These are phyloP conservation scores for Halichoerus grypus DNA, from an alignment of 2,113 vertebrate genomes.

Conservation along the genomic window DNA sequence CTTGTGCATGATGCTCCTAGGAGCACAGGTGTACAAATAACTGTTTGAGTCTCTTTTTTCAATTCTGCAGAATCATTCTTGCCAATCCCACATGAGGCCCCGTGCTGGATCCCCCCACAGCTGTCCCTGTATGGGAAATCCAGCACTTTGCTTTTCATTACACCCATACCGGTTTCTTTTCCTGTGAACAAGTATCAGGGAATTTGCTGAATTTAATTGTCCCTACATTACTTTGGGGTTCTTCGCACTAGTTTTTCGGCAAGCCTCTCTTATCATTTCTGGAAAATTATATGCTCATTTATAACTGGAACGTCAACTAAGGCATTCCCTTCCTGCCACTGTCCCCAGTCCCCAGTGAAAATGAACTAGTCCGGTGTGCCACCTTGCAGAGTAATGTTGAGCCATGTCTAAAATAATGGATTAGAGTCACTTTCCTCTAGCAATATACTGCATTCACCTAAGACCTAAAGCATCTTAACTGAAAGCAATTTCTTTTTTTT, in stretches of 20 bases:
- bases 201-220: background rate
- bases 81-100: rapidly evolving
- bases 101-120: rapidly evolving
- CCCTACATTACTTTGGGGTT: background rate
- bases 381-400: too few relatives aligned
- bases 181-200: background rate
- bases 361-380: rapidly evolving
- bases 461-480: background rate
- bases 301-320: background rate
- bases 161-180: background rate
- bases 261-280: background rate
- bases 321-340: rapidly evolving
- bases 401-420: background rate
- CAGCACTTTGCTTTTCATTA: background rate
- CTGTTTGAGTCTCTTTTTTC: background rate
- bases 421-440: background rate
- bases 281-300: rapidly evolving
- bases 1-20: background rate
- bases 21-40: rapidly evolving
- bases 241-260: background rate
- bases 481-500: background rate
- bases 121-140: rapidly evolving
- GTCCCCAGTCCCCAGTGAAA: rapidly evolving
- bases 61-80: too few relatives aligned
- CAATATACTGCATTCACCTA: background rate